A percentile compares a stretch with the other conserved stretches of the same genome.
These are phyloP conservation scores for Burhinus oedicnemus DNA, from an alignment of 2,113 vertebrate genomes.

Conservation along the genomic window DNA sequence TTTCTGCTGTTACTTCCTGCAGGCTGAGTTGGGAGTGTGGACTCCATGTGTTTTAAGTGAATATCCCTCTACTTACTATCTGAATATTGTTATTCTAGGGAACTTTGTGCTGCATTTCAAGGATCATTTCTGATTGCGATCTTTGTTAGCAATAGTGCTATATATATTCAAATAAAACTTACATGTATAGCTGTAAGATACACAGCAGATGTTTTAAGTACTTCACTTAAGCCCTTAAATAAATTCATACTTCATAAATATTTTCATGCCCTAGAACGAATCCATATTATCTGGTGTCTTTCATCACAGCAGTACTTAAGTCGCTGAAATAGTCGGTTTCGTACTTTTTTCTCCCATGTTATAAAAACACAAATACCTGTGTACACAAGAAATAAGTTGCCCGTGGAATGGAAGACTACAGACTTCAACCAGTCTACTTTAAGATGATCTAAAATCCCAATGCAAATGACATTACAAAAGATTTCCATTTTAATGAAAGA, in stretches of 20 bases:
- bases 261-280: not conserved
- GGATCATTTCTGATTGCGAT: not conserved
- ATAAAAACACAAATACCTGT: not conserved
- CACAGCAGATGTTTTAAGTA: not conserved
- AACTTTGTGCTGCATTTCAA: not conserved
- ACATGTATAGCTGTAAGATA: not conserved
- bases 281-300: not conserved
- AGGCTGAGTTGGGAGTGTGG: not conserved
- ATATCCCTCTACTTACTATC: not conserved
- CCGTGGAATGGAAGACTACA: not conserved
- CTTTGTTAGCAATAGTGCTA: not conserved
- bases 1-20: slow-evolving; percentile 3
- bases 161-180: slow-evolving; percentile 15
- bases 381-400: not conserved
- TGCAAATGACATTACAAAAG: not conserved
- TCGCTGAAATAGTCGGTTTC: not conserved
- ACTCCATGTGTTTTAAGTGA: not conserved
- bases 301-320: not conserved
- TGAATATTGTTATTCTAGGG: not conserved
- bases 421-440: not conserved
- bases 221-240: not conserved
- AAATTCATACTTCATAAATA: not conserved
- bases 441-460: not conserved
- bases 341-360: not conserved
- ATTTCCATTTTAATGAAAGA: not conserved